Base-by-base conservation (phyloP, 1,140 invertebrate species). In the Drosophila pallidifrons region DNA sequence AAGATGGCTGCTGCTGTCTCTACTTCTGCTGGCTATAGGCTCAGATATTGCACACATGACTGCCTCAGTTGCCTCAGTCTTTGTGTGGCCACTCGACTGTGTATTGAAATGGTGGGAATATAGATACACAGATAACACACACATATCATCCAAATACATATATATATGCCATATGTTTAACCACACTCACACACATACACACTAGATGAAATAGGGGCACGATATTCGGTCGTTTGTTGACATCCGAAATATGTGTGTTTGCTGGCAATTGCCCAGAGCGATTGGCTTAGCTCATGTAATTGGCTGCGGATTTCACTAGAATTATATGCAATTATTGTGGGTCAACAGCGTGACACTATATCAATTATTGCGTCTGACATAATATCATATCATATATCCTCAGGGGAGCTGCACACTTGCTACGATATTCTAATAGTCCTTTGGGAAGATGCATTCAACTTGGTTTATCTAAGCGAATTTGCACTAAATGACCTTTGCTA, bases 11-110 rank as follows among this genome's bases (percentile, higher is more conserved):
- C 20, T 25, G 25, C 58, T 25, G 20, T 25, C 20, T 25, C 20
- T 25, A 72, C 58, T 51, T 63, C 66, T 70, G 72, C 64, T 54
- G 71, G 71, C 64, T 55, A 59, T 75, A 70, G 72, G 72, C 67
- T 70, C 66, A 43, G 60, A 70, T 69, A 75, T 63, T 75, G 58
- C 46, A 49, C 72, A 75, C 72, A 70, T 75, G 72, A 70, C 43
- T 64, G 72, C 25, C 38, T 43, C 25, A 30, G 51, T 41, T 32
- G 30, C 30, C 6, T 32, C 6, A 32, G 30, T 32, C 49, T 69
- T 61, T 63, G 58, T 57, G 58, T 35, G 25, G 15, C 52, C 66
- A 70, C 30, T 41, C 51, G 47, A 69, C 55, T 60, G 65, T 74
- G 58, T 52, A 43, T 28, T 30, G 63, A 60, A 52, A 59, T 45